These are phyloP conservation scores for Coleophora flavipennella DNA, from an alignment of 2,888 invertebrate genomes.

Conservation along the genomic window DNA sequence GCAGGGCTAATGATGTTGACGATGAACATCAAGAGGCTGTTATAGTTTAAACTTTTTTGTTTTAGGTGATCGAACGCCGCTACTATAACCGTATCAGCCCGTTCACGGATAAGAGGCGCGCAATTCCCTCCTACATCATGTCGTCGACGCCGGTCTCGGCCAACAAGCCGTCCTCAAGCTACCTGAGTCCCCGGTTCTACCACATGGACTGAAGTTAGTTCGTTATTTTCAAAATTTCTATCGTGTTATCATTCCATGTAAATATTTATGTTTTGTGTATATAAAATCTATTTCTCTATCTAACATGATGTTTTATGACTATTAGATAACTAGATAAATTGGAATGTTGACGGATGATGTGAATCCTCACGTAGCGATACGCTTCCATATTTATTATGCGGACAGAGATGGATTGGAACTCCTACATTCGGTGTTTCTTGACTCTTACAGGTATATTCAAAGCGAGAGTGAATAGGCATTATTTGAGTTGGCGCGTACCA, in stretches of 20 bases:
- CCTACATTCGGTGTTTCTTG: too few species aligned
- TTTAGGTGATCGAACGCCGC: slow-evolving; percentile 65
- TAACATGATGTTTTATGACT: too few species aligned
- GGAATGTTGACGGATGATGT: too few species aligned
- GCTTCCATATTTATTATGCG: too few species aligned
- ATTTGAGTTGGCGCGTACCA: too few species aligned
- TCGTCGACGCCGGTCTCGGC: slow-evolving; percentile 50
- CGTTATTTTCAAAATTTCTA: neutral
- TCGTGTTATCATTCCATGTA: slow-evolving; percentile 8
- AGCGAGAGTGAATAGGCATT: too few species aligned
- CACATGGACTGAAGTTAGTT: slow-evolving; percentile 58
- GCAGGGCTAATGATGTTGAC: too few species aligned
- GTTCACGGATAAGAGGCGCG: slow-evolving; percentile 65
- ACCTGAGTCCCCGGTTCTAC: slow-evolving; percentile 71
- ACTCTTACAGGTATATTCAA: too few species aligned
- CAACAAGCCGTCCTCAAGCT: slow-evolving; percentile 41
- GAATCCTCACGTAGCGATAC: too few species aligned
- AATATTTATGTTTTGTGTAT: slow-evolving; percentile 1
- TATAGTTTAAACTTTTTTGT: slow-evolving; percentile 4
- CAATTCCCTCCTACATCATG: slow-evolving; percentile 48
- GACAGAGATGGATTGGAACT: too few species aligned
- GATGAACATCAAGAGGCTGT: too few species aligned
- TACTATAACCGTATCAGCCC: slow-evolving; percentile 70
- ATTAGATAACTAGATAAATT: too few species aligned
- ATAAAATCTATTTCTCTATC: neutral